phyloP scores from a whole-genome alignment of 2,888 invertebrate genomes.

The Ethmia dodecea region DNA sequence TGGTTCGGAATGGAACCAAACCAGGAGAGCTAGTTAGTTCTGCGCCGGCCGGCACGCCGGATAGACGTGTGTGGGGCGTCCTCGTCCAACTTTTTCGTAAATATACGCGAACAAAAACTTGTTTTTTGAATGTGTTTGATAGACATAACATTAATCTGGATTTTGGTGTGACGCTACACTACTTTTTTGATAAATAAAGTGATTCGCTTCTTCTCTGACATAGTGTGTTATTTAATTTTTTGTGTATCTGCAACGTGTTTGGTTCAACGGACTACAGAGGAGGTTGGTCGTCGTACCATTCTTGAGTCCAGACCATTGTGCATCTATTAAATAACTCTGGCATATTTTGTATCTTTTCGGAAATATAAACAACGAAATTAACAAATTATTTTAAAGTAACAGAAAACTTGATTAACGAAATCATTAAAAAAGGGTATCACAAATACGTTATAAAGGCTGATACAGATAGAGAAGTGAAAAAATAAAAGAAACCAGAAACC shows the following conservation, averaged over 20 bases:
- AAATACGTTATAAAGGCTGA: no score
- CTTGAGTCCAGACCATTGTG: conserved; percentile 56
- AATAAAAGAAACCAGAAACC: no score
- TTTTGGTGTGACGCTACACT: conserved; percentile 29
- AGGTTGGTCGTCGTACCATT: conserved; percentile 67
- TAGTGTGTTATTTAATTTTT: conserved; percentile 65
- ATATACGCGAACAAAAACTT: conserved; percentile 59
- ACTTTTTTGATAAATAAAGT: conserved; percentile 41
- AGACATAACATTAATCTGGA: conserved; percentile 22
- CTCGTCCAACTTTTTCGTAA: conserved; percentile 61
- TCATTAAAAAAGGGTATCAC: no score
- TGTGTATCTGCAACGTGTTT: conserved; percentile 75
- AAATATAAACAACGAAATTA: no score
- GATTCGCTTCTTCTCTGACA: conserved; percentile 32
- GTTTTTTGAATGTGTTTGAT: conserved; percentile 36
- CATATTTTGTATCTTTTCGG: conserved; percentile 34
- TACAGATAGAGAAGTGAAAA: no score
- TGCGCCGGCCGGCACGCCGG: conserved; percentile 68
- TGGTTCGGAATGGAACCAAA: conserved; percentile 66
- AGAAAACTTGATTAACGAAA: no score
- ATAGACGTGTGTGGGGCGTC: conserved; percentile 46
- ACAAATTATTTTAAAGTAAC: no score
- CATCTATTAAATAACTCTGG: conserved; percentile 53
- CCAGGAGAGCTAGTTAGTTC: conserved; percentile 71
- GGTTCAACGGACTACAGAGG: conserved; percentile 74